Percentiles rank a stretch among this genome's conserved stretches.
Evolutionary conservation across 2,113 vertebrate species (phyloP).

Genomic region (Tachysurus vachellii): DNA sequence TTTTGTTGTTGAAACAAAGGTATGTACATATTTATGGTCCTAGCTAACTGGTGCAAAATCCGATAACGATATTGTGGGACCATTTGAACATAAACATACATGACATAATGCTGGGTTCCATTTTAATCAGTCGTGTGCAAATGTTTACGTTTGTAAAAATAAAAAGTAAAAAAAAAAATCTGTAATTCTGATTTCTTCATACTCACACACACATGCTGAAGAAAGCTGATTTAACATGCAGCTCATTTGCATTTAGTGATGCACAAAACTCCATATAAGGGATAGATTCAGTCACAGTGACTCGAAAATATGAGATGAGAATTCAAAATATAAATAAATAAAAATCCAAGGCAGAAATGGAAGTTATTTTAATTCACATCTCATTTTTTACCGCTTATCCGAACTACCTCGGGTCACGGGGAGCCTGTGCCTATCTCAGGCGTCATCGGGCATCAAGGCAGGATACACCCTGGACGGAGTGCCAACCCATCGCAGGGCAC

Average conservation of each 20-base stretch:
- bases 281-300: neutral
- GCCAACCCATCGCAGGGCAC: no score
- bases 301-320: neutral
- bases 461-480: no score
- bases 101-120: neutral
- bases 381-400: no score
- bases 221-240: neutral
- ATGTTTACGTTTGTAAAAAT: neutral
- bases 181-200: neutral
- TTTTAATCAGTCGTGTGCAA: neutral
- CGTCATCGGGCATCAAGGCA: no score
- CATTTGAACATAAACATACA: neutral
- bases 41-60: neutral
- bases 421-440: no score
- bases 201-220: neutral
- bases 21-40: neutral
- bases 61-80: neutral
- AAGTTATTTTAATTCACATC: neutral
- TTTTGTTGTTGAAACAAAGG: neutral
- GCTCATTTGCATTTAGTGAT: neutral
- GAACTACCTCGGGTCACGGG: no score
- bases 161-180: neutral
- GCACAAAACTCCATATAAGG: slow-evolving; percentile 4
- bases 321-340: neutral
- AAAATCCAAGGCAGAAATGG: neutral